A percentile compares a stretch with the other conserved stretches of the same genome.
Conservation (phyloP, 2,888 invertebrate species). For the Pseudoips prasinana region DNA sequence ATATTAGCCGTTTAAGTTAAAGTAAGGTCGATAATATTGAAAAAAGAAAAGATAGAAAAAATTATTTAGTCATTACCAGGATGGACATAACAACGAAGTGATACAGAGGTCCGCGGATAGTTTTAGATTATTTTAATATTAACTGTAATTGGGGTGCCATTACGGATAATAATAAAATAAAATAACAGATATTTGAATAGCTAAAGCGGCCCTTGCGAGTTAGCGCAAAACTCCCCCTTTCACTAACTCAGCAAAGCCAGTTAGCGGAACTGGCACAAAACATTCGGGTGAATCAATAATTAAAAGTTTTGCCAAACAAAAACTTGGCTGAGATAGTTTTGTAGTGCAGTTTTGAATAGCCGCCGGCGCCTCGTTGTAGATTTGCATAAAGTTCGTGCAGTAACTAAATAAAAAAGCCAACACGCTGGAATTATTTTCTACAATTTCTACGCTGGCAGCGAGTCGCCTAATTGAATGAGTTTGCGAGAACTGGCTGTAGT, state of each 20-base stretch:
- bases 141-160: no score
- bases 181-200: no score
- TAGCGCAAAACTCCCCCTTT: conserved; percentile 4
- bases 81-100: no score
- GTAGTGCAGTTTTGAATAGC: conserved; percentile 9
- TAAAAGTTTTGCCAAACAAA: conserved; percentile 38
- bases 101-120: no score
- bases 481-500: conserved; percentile 1
- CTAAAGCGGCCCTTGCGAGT: no score
- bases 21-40: no score
- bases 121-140: no score
- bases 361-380: conserved; percentile 3
- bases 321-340: conserved; percentile 30
- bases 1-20: no score
- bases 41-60: no score
- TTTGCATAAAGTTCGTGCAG: conserved; percentile 9
- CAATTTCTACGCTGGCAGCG: not conserved
- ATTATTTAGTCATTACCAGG: no score
- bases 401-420: not conserved
- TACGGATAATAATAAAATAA: no score
- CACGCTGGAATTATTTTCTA: conserved; percentile 2
- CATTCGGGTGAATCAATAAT: conserved; percentile 36
- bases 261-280: conserved; percentile 12
- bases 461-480: conserved; percentile 2
- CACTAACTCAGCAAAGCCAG: conserved; percentile 6